Conservation (phyloP, 2,113 vertebrate genomes). For the Tragulus kanchil region DNA sequence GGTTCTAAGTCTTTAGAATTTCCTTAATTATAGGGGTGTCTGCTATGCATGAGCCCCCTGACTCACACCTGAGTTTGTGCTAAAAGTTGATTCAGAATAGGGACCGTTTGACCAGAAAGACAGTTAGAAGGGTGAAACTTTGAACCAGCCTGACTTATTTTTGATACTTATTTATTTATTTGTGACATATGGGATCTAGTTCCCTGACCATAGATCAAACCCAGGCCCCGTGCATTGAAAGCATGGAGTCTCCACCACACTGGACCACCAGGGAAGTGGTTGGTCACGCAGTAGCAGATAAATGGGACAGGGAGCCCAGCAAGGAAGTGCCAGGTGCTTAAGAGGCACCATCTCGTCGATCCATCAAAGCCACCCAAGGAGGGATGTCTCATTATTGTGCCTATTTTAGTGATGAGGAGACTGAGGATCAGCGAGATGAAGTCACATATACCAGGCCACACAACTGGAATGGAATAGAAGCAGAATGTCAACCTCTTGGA, state of each 20-base stretch:
- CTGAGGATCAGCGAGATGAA: neutral
- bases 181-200: neutral
- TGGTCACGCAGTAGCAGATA: neutral
- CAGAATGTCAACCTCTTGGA: neutral
- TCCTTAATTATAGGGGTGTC: neutral
- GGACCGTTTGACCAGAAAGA: neutral
- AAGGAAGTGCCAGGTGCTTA: neutral
- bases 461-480: neutral
- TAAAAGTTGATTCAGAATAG: neutral
- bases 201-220: neutral
- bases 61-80: neutral
- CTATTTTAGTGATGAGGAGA: neutral
- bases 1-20: neutral
- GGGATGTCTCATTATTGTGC: rapidly evolving
- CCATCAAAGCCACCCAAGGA: neutral
- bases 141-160: neutral
- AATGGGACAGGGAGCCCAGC: neutral
- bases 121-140: neutral
- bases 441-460: neutral
- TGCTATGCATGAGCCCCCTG: neutral
- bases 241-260: neutral
- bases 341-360: too few species aligned
- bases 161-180: neutral
- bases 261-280: neutral
- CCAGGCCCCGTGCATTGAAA: neutral